Percentiles rank a stretch among this genome's conserved stretches.
Evolutionary conservation across 2,797 vertebrate genomes (phyloP).

Genomic region (Galagoides demidoff): DNA sequence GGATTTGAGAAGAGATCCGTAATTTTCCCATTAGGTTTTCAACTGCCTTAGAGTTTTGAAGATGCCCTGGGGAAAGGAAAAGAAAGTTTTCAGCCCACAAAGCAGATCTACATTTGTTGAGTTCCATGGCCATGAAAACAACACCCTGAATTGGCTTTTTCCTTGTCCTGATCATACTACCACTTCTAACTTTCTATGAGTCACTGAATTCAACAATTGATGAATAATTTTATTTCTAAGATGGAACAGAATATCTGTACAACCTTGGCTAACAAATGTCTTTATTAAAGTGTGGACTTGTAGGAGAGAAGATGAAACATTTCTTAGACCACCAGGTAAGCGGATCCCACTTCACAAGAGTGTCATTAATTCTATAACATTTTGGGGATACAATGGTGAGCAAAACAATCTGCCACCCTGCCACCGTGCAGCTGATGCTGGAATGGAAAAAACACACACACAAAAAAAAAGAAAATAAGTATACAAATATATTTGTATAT

Average conservation of each 20-base stretch:
- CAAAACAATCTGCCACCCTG: neutral
- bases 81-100: neutral
- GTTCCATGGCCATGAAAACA: neutral
- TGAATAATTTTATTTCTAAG: neutral
- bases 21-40: neutral
- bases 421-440: neutral
- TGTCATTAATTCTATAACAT: neutral
- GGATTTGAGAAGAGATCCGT: neutral
- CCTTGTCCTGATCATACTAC: neutral
- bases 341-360: neutral
- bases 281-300: neutral
- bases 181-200: neutral
- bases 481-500: too few relatives aligned
- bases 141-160: neutral
- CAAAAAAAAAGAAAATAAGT: neutral
- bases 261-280: neutral
- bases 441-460: neutral
- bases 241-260: neutral
- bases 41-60: neutral
- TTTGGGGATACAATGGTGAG: neutral
- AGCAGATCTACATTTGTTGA: neutral
- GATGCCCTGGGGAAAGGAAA: neutral
- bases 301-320: neutral
- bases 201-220: neutral
- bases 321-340: neutral